Conservation (phyloP, 2,797 vertebrate species). For the Adelosebastes latens region DNA sequence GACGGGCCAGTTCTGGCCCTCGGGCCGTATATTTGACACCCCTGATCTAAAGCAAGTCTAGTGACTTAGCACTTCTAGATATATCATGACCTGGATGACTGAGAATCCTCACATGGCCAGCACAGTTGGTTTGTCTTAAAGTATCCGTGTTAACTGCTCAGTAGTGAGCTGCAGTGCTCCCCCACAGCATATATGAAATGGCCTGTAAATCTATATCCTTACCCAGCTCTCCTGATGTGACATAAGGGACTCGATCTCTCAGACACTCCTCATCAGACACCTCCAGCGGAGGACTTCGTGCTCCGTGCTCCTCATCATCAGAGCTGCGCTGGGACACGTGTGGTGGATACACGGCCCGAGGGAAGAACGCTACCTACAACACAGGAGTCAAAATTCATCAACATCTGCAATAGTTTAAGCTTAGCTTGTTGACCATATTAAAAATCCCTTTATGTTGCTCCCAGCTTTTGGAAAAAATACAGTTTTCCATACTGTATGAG, state of each 20-base stretch:
- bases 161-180: not conserved
- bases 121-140: constrained; percentile 29
- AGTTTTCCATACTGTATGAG: not conserved
- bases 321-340: constrained; percentile 91
- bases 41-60: not conserved
- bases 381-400: not conserved
- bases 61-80: constrained; percentile 16
- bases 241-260: constrained; percentile 85
- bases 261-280: constrained; percentile 96
- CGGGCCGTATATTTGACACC: not conserved
- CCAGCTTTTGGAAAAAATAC: not conserved
- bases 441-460: not conserved
- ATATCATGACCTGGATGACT: constrained; percentile 12
- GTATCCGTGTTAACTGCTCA: constrained; percentile 16
- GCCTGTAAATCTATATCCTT: constrained; percentile 36
- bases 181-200: not conserved
- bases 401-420: not conserved
- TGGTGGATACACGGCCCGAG: constrained; percentile 83
- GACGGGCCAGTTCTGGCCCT: not conserved
- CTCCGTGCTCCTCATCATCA: constrained; percentile 92
- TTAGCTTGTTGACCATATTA: not conserved
- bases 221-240: constrained; percentile 91
- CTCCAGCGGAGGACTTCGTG: constrained; percentile 91
- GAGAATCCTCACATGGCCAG: not conserved
- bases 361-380: constrained; percentile 87